Conservation (phyloP, 2,888 invertebrate species). For the Lottia scabra region DNA sequence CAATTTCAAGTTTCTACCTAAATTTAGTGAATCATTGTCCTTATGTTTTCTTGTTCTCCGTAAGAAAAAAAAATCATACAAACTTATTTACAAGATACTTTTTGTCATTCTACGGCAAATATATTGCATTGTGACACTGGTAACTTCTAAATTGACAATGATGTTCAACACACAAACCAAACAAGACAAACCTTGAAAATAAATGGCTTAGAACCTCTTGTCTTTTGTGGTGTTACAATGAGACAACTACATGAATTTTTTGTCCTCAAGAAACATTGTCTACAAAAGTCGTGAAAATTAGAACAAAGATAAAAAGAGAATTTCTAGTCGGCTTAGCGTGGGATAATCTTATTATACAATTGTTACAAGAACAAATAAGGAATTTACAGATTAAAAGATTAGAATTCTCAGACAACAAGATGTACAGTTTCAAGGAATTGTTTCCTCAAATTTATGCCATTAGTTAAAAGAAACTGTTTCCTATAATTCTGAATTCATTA, state of each 20-base stretch:
- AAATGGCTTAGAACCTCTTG: background rate
- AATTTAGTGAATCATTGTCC: background rate
- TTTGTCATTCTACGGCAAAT: background rate
- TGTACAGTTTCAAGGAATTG: too few species aligned
- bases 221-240: background rate
- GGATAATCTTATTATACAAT: too few species aligned
- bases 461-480: too few species aligned
- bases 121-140: slow-evolving; percentile 1
- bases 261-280: too few species aligned
- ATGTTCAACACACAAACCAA: slow-evolving; percentile 2
- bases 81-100: background rate
- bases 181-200: slow-evolving; percentile 4
- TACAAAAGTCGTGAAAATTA: too few species aligned
- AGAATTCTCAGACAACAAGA: too few species aligned
- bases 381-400: too few species aligned
- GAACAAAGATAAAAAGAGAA: too few species aligned
- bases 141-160: slow-evolving; percentile 3
- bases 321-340: too few species aligned
- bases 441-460: too few species aligned
- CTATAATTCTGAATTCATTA: too few species aligned
- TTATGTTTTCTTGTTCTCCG: background rate
- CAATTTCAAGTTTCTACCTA: background rate
- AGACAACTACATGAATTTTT: background rate
- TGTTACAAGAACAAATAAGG: too few species aligned
- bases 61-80: background rate